Conservation (phyloP, 2,113 vertebrate genomes). For the Choloepus hoffmanni region DNA sequence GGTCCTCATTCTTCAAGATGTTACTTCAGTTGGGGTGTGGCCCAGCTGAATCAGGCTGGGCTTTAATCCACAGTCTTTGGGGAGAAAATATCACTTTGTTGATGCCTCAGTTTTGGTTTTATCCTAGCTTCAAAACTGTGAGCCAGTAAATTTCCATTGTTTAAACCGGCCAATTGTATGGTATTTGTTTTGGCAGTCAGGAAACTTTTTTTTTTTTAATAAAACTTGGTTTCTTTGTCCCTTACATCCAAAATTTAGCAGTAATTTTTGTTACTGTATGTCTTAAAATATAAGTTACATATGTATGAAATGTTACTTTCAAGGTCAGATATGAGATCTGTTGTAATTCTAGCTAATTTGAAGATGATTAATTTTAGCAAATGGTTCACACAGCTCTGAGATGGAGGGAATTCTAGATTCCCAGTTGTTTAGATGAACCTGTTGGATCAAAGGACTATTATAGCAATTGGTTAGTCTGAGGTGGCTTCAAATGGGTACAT, state of each 20-base stretch:
- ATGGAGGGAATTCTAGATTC: constrained; percentile 14
- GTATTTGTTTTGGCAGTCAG: no score
- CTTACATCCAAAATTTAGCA: background rate
- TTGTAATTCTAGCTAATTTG: constrained; percentile 47
- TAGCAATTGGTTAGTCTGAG: background rate
- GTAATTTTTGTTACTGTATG: constrained; percentile 35
- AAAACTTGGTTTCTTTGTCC: background rate
- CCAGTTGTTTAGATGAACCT: background rate
- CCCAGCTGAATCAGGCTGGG: no score
- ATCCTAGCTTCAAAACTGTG: no score
- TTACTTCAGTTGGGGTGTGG: no score
- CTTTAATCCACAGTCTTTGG: no score
- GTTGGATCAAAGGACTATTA: constrained; percentile 64
- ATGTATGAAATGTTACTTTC: background rate
- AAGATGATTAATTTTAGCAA: constrained; percentile 65
- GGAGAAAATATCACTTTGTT: no score
- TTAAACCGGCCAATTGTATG: no score
- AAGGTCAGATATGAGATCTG: constrained; percentile 12
- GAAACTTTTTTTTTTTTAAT: background rate
- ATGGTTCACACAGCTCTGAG: constrained; percentile 44
- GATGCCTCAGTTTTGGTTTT: no score
- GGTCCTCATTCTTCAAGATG: no score
- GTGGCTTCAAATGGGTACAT: background rate
- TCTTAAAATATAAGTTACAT: constrained; percentile 33
- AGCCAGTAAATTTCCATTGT: no score